These are phyloP conservation scores for Laspeyria flexula DNA, from an alignment of 2,888 invertebrate genomes.

Conservation along the genomic window DNA sequence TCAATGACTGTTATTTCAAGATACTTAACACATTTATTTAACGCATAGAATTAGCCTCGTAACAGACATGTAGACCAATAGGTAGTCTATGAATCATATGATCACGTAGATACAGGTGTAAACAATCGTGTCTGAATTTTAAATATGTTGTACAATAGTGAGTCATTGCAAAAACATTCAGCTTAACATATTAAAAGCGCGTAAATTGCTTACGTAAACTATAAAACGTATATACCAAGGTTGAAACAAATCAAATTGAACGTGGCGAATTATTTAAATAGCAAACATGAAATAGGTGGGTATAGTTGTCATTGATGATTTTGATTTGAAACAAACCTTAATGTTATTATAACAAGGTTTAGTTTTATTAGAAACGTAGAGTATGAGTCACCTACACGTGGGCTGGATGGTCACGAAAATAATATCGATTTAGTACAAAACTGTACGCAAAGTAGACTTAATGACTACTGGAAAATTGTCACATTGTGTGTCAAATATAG, in stretches of 20 bases:
- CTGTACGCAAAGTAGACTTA: conserved; percentile 50
- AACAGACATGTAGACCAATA: conserved; percentile 19
- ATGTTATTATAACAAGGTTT: conserved; percentile 52
- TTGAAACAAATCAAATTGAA: conserved; percentile 58
- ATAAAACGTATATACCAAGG: conserved; percentile 60
- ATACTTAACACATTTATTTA: conserved; percentile 28
- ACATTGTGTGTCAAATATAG: conserved; percentile 36
- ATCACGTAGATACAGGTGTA: conserved; percentile 38
- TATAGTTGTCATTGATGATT: conserved; percentile 49
- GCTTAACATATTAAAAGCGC: conserved; percentile 48
- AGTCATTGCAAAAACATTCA: conserved; percentile 50
- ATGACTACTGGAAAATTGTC: conserved; percentile 37
- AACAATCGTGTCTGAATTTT: conserved; percentile 36
- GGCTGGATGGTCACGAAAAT: conserved; percentile 65
- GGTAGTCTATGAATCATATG: conserved; percentile 36
- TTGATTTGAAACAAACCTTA: conserved; percentile 46
- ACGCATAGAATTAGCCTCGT: conserved; percentile 15
- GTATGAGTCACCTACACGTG: conserved; percentile 63
- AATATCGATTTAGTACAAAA: conserved; percentile 67
- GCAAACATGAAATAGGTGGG: conserved; percentile 56
- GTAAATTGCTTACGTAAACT: conserved; percentile 52
- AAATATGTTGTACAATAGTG: conserved; percentile 38
- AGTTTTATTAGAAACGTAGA: conserved; percentile 45
- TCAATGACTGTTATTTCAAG: conserved; percentile 11
- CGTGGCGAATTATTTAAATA: conserved; percentile 58